Percentiles rank a stretch among this genome's conserved stretches.
These are phyloP conservation scores for Ceuthmochares aereus DNA, from an alignment of 2,113 vertebrate species.

Conservation along the genomic window DNA sequence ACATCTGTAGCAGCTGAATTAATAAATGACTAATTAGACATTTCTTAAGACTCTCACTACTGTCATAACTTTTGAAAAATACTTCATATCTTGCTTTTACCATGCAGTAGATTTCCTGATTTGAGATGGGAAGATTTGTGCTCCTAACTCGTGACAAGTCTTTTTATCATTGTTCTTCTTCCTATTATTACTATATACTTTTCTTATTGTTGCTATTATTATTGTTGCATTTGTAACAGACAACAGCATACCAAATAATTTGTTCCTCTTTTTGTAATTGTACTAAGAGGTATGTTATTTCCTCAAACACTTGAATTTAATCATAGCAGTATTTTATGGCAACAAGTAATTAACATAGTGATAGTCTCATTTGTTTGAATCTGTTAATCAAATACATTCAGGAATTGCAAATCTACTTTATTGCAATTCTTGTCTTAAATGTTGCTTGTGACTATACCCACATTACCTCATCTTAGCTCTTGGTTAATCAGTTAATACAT, in stretches of 20 bases:
- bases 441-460: not conserved
- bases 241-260: not conserved
- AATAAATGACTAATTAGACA: not conserved
- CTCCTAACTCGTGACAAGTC: not conserved
- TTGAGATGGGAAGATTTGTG: not conserved
- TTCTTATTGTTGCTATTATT: not conserved
- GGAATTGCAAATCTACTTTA: not conserved
- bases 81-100: not conserved
- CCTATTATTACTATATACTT: not conserved
- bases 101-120: not conserved
- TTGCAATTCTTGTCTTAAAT: not conserved
- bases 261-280: not conserved
- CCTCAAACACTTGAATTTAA: not conserved
- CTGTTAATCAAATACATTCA: conserved; percentile 1
- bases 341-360: not conserved
- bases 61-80: not conserved
- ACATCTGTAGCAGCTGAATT: not conserved
- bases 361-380: conserved; percentile 23
- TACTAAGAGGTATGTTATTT: not conserved
- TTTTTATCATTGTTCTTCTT: not conserved
- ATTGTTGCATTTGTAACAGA: not conserved
- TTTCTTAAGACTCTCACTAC: not conserved
- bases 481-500: not conserved
- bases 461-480: not conserved
- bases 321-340: not conserved